Base-by-base conservation (phyloP, 2,113 vertebrate species). In the Alligator sinensis region DNA sequence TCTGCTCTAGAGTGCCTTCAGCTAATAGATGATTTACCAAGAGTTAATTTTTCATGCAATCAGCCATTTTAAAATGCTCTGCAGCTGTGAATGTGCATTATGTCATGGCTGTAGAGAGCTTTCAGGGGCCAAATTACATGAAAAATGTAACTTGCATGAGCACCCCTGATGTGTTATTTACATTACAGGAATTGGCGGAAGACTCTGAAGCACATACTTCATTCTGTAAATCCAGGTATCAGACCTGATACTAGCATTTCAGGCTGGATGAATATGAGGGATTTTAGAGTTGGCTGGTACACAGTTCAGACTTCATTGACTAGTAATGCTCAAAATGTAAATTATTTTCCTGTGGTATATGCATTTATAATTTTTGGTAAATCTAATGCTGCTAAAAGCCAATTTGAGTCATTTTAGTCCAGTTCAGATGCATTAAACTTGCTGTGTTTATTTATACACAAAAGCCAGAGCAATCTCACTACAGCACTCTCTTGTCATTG, bases 301-400 rank as follows among this genome's bases (percentile, higher is more conserved):
- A 88, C 85, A 86, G 92, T 96, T 94, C 93, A 87, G 84, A 6
- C 9, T 64, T 91, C 87, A 87, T 94, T 68, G 76, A 38, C 3
- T 21, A 60, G 93, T 91, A 88, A 84, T 94, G 70, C 75, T 59
- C 60, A 61, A n/a, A 24, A 79, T 1, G 0, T 47, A 81, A 77
- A 91, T 94, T 87, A 80, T 79, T 94, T 91, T 63, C 3, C 55
- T 1, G 81, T 5, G 30, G 30, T 27, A 61, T 87, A 11, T 78
- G 82, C 27, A 90, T 80, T 60, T 30, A 5, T 21, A 94, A 72
- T 75, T 86, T 91, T 1, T 6, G 28, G 72, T 89, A 90, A 92
- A 57, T 81, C 21, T 90, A 86, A 28, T 87, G 81, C 38, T 79
- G 22, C 24, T 91, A 74, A 95, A 95, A 96, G 93, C 91, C 78